Evolutionary conservation across 2,888 invertebrate genomes (phyloP), one percentile per base, ranked within the genome.

Genomic region (Antheraea assamensis): DNA sequence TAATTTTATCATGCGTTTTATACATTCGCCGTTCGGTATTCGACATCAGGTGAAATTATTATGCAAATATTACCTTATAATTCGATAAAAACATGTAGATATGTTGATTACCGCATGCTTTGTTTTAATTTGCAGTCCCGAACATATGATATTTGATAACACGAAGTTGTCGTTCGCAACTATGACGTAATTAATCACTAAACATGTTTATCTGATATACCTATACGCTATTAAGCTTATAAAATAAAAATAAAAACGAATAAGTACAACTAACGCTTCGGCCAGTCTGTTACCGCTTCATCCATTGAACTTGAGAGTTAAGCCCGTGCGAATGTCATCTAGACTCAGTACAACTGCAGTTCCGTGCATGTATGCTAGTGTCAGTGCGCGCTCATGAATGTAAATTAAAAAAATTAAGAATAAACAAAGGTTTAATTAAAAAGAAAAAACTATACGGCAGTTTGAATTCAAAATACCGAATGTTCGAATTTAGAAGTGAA

Each of bases 261-360:
- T 30, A 42, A 42, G 42, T 58, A 30, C 81, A 83, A 81, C 84
- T 82, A 84, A 83, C 85, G 83, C 61, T 85, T 82, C 87, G 88
- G 85, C 79, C 87, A 89, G 91, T 89, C 88, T 91, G 89, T 90
- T 91, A 91, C 90, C 91, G 92, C 87, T 86, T 88, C 87, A 88
- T 88, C 87, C 88, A 88, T 83, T 93, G 92, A 92, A 93, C 93
- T 93, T 94, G 92, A 81, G 88, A 90, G 88, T 87, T 88, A 88
- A 90, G 91, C 89, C 89, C 87, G 84, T 85, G 92, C 86, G 93
- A 93, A 93, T 93, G 93, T 93, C 93, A 93, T 90, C 92, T 91
- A 92, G 91, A 80, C 90, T 90, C 93, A 93, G 92, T 93, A 87
- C 88, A 85, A 87, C 79, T 88, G 90, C 90, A 88, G 89, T 91